phyloP scores from a whole-genome alignment of 23 tunicate species.

The Oikopleura albicans region DNA sequence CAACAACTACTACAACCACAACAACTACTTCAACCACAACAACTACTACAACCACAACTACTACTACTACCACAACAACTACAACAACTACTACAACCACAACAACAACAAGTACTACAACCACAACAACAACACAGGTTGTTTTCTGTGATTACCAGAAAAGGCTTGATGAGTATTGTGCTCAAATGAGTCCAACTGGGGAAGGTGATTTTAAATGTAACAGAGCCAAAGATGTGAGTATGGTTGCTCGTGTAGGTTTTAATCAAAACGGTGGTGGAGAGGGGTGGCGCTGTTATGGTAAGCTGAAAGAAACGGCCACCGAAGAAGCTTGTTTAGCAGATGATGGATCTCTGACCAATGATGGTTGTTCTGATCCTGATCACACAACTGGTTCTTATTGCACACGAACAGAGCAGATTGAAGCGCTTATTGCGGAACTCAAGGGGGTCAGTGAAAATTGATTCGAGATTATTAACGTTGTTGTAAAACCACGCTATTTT shows the following conservation, averaged over 20 bases:
- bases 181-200: constrained; percentile 8
- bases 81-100: background rate
- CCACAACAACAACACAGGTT: no score
- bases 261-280: background rate
- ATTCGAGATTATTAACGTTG: no score
- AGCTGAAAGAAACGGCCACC: background rate
- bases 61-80: background rate
- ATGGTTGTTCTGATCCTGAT: no score
- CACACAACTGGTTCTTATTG: background rate
- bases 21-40: background rate
- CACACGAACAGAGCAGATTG: background rate
- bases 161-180: background rate
- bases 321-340: background rate
- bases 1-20: background rate
- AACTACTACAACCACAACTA: background rate
- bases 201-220: background rate
- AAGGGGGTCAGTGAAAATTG: no score
- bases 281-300: constrained; percentile 4
- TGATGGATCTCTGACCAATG: background rate
- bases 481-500: no score
- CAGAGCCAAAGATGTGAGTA: background rate
- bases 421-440: background rate
- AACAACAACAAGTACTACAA: background rate
- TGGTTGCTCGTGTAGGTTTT: background rate
- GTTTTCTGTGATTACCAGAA: no score